phyloP scores from a whole-genome alignment of 2,888 invertebrate species.

The Scaptomyza caliginosa region DNA sequence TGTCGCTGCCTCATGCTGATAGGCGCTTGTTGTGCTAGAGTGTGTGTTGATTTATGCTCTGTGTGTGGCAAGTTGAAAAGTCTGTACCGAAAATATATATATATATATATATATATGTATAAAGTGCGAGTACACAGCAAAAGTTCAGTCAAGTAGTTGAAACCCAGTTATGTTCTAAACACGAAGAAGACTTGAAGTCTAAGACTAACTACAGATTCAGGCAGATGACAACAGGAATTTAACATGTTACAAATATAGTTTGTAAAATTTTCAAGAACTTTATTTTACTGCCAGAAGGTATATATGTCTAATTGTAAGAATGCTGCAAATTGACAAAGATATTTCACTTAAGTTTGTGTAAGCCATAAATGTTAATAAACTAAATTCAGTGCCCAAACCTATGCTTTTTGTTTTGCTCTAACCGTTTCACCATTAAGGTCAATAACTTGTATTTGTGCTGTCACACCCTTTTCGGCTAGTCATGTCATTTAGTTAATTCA shows the following conservation, averaged over 20 bases:
- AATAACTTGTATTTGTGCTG: background rate
- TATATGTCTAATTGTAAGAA: too few relatives aligned
- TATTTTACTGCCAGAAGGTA: too few relatives aligned
- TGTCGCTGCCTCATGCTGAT: slow-evolving; percentile 56
- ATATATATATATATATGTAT: background rate
- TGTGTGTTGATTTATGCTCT: slow-evolving; percentile 60
- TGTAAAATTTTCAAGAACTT: too few relatives aligned
- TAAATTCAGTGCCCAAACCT: background rate
- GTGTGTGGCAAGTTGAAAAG: slow-evolving; percentile 61
- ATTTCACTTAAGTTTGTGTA: too few relatives aligned
- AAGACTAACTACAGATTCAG: background rate
- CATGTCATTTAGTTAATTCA: background rate
- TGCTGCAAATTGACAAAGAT: too few relatives aligned
- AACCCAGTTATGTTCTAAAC: slow-evolving; percentile 21
- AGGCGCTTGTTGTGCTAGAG: slow-evolving; percentile 38
- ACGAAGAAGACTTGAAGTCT: background rate
- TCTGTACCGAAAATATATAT: slow-evolving; percentile 9
- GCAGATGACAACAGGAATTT: too few relatives aligned
- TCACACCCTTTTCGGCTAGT: slow-evolving; percentile 2
- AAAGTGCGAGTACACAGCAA: slow-evolving; percentile 13
- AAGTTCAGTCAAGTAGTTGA: slow-evolving; percentile 32
- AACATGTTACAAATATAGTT: too few relatives aligned
- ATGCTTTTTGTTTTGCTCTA: background rate
- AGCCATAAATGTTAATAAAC: too few relatives aligned
- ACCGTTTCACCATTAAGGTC: background rate